Evolutionary conservation across 1,140 invertebrate species (phyloP).

Genomic region (Cydia splendana): DNA sequence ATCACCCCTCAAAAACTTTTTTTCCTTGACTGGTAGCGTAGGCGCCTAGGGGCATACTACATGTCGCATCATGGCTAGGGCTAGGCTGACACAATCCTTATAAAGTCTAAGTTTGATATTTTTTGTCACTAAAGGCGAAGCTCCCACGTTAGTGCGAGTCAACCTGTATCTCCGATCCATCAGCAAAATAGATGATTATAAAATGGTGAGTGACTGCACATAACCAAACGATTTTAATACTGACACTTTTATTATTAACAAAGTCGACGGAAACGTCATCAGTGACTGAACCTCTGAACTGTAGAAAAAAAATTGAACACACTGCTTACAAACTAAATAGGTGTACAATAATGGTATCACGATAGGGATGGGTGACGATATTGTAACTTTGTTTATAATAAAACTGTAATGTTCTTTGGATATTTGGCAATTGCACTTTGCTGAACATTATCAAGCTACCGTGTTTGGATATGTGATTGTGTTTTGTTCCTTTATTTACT

Average conservation of each 20-base stretch:
- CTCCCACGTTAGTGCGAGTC: conserved; percentile 90
- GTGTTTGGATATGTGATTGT: conserved; percentile 67
- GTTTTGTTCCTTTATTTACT: conserved; percentile 47
- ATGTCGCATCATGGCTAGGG: not conserved
- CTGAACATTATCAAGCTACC: conserved; percentile 70
- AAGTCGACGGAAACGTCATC: conserved; percentile 43
- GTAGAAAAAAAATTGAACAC: not conserved
- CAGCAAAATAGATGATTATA: conserved; percentile 99
- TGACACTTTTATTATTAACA: conserved; percentile 72
- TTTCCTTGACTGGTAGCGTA: conserved; percentile 15
- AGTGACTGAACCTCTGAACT: not conserved
- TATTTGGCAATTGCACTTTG: conserved; percentile 72
- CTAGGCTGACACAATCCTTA: conserved; percentile 4
- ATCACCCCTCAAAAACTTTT: conserved; percentile 42
- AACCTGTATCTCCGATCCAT: conserved; percentile 98
- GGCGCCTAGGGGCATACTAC: not conserved
- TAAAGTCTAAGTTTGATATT: conserved; percentile 44
- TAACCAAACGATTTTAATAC: conserved; percentile 51
- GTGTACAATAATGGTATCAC: not conserved
- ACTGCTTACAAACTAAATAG: not conserved
- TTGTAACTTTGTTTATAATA: conserved; percentile 72
- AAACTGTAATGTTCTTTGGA: conserved; percentile 55
- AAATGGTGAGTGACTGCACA: conserved; percentile 93
- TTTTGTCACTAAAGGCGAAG: conserved; percentile 82
- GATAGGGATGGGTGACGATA: conserved; percentile 23